Conservation (phyloP, 1,140 invertebrate genomes). For the Penaeus indicus region DNA sequence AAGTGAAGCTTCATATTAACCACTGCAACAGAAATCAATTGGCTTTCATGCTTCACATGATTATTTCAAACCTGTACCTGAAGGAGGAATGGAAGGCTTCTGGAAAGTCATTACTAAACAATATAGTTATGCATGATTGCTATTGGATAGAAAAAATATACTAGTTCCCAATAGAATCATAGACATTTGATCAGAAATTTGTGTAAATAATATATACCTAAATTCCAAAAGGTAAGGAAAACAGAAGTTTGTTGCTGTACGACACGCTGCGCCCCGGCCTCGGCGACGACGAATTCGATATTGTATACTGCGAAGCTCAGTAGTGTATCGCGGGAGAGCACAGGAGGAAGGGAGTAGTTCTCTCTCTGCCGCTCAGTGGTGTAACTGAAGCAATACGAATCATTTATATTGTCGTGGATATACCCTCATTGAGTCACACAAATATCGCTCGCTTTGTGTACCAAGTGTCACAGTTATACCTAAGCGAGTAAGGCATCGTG, state of each 20-base stretch:
- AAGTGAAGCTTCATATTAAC: no score
- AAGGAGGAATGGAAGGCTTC: no score
- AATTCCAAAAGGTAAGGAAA: no score
- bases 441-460: background rate
- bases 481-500: background rate
- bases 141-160: no score
- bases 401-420: constrained; percentile 13
- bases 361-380: constrained; percentile 22
- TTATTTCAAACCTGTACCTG: no score
- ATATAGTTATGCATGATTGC: no score
- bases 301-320: constrained; percentile 27
- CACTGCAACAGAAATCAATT: no score
- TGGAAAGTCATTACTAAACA: no score
- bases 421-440: background rate
- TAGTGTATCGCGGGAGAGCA: constrained; percentile 32
- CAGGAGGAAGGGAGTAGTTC: constrained; percentile 9
- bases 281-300: constrained; percentile 29
- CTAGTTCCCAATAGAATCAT: no score
- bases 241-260: constrained; percentile 23
- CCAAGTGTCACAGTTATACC: background rate
- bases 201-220: no score
- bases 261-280: background rate
- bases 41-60: no score
- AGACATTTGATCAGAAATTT: no score
- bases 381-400: constrained; percentile 40